Evolutionary conservation across 1,140 invertebrate species (phyloP).

Genomic region (Drosophila pandora): DNA sequence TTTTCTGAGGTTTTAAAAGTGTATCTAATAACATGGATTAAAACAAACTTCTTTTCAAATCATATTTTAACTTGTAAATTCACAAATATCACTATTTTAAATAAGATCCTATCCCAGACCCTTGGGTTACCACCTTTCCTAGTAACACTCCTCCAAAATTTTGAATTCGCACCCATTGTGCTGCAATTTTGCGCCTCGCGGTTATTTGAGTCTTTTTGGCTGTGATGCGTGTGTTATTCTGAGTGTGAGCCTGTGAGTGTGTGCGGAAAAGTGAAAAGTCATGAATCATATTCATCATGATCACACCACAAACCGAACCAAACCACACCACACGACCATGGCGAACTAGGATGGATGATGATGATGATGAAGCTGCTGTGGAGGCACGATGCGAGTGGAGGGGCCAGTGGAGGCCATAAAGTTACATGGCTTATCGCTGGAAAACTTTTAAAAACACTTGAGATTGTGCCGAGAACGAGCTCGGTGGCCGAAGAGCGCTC

Average conservation of each 20-base stretch:
- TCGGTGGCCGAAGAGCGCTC: slow-evolving; percentile 33
- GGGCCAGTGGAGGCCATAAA: slow-evolving; percentile 69
- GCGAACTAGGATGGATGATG: slow-evolving; percentile 47
- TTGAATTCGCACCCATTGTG: slow-evolving; percentile 42
- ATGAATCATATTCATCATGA: slow-evolving; percentile 78
- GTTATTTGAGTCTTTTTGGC: not conserved
- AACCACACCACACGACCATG: slow-evolving; percentile 54
- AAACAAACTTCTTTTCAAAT: too few species aligned
- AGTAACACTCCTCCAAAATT: not conserved
- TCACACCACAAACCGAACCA: slow-evolving; percentile 59
- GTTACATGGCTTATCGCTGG: slow-evolving; percentile 78
- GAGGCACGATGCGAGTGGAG: slow-evolving; percentile 18
- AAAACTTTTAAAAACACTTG: slow-evolving; percentile 80
- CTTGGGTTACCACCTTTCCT: not conserved
- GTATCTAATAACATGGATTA: too few species aligned
- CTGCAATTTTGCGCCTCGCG: slow-evolving; percentile 20
- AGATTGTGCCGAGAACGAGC: slow-evolving; percentile 67
- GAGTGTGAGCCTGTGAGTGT: slow-evolving; percentile 17
- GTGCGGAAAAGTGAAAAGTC: slow-evolving; percentile 76
- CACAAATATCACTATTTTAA: too few species aligned
- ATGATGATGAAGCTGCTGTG: slow-evolving; percentile 11
- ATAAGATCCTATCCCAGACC: too few species aligned
- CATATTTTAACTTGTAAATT: too few species aligned
- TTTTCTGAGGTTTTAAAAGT: too few species aligned
- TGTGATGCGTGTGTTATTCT: not conserved